Percentiles rank a stretch among this genome's conserved stretches.
Evolutionary conservation across 2,888 invertebrate genomes (phyloP).

Genomic region (Abscondita cerata): DNA sequence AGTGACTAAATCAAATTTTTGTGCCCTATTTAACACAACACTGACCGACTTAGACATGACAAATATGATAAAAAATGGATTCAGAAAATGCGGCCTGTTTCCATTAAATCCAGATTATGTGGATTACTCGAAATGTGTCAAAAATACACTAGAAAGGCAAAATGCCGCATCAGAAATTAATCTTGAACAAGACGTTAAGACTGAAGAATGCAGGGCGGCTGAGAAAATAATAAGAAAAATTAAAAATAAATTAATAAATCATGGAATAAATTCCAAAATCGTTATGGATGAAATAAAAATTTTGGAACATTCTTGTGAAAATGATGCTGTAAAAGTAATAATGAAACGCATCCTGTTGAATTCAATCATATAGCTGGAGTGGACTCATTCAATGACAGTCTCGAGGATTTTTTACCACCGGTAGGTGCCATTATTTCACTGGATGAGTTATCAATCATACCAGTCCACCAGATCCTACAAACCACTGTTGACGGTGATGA

Average conservation of each 20-base stretch:
- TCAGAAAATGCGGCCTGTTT: constrained; percentile 5
- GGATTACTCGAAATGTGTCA: constrained; percentile 2
- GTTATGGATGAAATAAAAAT: neutral
- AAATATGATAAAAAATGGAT: neutral
- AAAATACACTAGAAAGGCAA: neutral
- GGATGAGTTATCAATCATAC: neutral
- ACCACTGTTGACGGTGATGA: too few relatives aligned
- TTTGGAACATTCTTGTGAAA: constrained; percentile 5
- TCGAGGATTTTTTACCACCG: neutral
- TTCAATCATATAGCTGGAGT: neutral
- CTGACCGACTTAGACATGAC: neutral
- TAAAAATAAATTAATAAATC: neutral
- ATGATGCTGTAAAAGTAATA: neutral
- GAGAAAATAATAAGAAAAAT: neutral
- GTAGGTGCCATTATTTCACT: neutral
- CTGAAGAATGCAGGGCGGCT: neutral
- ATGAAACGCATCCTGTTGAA: neutral
- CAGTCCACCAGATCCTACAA: neutral
- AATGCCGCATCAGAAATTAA: too few relatives aligned
- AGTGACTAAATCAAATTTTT: constrained; percentile 1
- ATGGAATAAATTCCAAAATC: neutral
- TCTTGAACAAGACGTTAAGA: neutral
- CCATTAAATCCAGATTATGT: constrained; percentile 4
- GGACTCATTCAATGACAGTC: neutral
- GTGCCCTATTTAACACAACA: neutral